Base-by-base conservation (phyloP, 2,797 vertebrate genomes). In the Pseudotriccus pelzelni region DNA sequence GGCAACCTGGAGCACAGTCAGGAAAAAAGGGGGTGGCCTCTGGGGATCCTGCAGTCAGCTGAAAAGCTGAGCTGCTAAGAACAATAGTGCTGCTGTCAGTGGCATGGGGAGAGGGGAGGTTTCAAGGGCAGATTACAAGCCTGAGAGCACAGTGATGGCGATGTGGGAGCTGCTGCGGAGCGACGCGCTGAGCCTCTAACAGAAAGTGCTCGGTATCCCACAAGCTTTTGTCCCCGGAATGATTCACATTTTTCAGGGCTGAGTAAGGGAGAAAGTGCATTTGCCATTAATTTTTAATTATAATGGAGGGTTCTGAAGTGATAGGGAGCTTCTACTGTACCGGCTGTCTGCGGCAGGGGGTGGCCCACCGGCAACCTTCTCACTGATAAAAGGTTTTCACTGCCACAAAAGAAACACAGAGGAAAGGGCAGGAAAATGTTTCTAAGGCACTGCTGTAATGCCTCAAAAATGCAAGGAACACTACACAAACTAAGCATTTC, bases 271-370 rank as follows among this genome's bases (percentile, higher is more conserved):
- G 39, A 83, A 59, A 93, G 58, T 81, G 69, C 69, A 56, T 79
- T 87, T 84, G 44, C 20, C 69, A 95, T 96, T 67, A 85, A 89
- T 95, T 94, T 95, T 96, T 95, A 87, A 96, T 88, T 84, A n/a
- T 84, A 92, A 86, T 78, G 69, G 87, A 85, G 36, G 73, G 24
- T 64, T 96, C 58, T 58, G 43, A 53, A 62, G 78, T 59, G 43
- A 66, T 62, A 85, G 62, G 55, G 70, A 60, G 69, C 84, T 84
- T 78, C 60, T 78, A 14, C 43, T 68, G 28, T 25, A 37, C 37
- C 58, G 60, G 15, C 79, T 73, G 25, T 24, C 43, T 87, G 8
- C 12, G 6, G 70, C 46, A 68, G 32, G 49, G n/a, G 28, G 3
- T 89, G 84, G 55, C 79, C 47, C 37, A 3, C 66, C 36, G 73